Percentiles rank a stretch among this genome's conserved stretches.
Evolutionary conservation across 1,140 invertebrate species (phyloP).

Genomic region (Manduca sexta): DNA sequence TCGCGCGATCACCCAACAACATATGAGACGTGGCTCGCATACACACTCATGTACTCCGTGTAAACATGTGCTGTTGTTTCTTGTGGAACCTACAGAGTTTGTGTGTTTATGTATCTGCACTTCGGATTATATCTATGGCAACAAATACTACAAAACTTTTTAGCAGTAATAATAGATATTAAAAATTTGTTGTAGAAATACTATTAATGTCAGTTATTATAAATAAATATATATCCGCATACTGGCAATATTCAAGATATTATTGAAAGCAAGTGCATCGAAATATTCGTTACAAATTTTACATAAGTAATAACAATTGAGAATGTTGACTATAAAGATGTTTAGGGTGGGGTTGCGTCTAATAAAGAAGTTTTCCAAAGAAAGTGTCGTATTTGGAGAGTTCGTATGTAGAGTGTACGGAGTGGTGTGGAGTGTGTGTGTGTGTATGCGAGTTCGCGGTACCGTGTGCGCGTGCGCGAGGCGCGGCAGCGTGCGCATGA

Average conservation of each 20-base stretch:
- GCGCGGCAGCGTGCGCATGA: slow-evolving; percentile 89
- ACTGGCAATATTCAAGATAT: no score
- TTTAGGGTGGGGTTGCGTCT: slow-evolving; percentile 3
- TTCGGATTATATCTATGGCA: no score
- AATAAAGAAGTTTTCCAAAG: no score
- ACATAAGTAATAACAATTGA: no score
- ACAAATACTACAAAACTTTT: no score
- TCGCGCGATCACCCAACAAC: slow-evolving; percentile 58
- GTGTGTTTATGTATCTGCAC: neutral
- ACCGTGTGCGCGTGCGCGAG: slow-evolving; percentile 60
- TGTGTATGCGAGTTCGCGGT: slow-evolving; percentile 50
- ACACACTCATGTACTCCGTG: slow-evolving; percentile 31
- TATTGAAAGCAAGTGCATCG: no score
- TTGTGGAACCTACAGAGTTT: no score
- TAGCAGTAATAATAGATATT: no score
- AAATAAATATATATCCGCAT: no score
- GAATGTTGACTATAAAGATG: neutral
- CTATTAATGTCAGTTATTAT: no score
- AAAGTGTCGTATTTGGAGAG: neutral
- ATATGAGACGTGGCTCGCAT: slow-evolving; percentile 48
- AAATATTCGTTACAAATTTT: no score
- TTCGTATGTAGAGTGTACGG: slow-evolving; percentile 8
- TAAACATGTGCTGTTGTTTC: slow-evolving; percentile 5
- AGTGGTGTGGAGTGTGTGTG: slow-evolving; percentile 24
- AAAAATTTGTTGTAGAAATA: no score